Conservation (phyloP, 2,888 invertebrate species). For the Nyleta sp. region DNA sequence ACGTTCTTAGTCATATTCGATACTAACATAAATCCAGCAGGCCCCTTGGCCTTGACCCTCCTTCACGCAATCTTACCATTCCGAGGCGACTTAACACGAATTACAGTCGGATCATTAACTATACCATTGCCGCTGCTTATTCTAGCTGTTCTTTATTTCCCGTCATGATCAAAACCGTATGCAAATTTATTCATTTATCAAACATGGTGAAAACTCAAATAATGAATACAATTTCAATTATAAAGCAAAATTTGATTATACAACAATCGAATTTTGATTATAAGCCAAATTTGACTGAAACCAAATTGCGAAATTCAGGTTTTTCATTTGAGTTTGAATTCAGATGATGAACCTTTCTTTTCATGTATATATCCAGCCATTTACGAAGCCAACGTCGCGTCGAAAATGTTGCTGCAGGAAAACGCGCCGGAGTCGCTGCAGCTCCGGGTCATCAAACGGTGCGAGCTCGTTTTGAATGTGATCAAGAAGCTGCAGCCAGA, state of each 20-base stretch:
- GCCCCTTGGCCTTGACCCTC: conserved; percentile 81
- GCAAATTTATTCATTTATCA: too few relatives aligned
- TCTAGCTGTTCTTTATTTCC: too few relatives aligned
- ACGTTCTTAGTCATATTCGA: conserved; percentile 55
- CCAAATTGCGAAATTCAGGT: too few relatives aligned
- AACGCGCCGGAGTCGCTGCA: conserved; percentile 79
- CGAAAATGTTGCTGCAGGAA: conserved; percentile 74
- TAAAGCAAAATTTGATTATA: too few relatives aligned
- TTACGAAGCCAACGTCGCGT: conserved; percentile 77
- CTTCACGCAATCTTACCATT: conserved; percentile 77
- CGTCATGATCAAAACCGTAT: too few relatives aligned
- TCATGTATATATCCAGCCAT: too few relatives aligned
- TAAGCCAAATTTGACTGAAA: too few relatives aligned
- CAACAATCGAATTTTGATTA: too few relatives aligned
- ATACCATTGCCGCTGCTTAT: conserved; percentile 51
- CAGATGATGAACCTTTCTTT: too few relatives aligned
- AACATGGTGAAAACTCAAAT: too few relatives aligned
- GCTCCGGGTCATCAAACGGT: conserved; percentile 79
- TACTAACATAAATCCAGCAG: conserved; percentile 54
- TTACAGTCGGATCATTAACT: conserved; percentile 74
- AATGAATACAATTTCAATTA: too few relatives aligned
- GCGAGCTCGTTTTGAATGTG: conserved; percentile 78
- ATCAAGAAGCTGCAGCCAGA: conserved; percentile 77
- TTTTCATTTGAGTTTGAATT: too few relatives aligned
- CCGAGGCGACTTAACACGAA: conserved; percentile 72